Evolutionary conservation across 1,140 invertebrate species (phyloP), one percentile per base, ranked within the genome.

Genomic region (Drosophila malerkotliana): DNA sequence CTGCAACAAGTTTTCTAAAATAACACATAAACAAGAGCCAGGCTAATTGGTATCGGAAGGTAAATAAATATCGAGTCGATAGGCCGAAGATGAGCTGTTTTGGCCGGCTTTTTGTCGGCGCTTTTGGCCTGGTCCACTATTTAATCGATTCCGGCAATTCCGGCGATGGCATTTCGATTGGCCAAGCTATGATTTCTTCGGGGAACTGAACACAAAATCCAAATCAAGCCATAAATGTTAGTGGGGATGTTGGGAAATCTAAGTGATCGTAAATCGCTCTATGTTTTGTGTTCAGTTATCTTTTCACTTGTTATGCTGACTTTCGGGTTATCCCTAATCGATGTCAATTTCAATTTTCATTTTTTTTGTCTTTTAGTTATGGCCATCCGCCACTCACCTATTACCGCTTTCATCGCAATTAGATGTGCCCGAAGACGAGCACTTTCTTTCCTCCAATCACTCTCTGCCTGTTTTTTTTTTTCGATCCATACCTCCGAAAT

Each of bases 1-100:
- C 26, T 51, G 15, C 49, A 77, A 61, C 79, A 15, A 61, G 79
- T 78, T 82, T 82, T 83, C 52, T 63, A 72, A 77, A 28, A 28
- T 52, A 37, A 6, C 39, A 41, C 32, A 41, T 10, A 44, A 45
- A 12, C 30, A 41, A 28, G 53, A 51, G 8, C 8, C 49, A 45
- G 44, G 54, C 12, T 18, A 44, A 21, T 68, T 56, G 51, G 21
- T 56, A 8, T n/a, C 21, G 32, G 48, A 77, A 77, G 26, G 45
- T 37, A 55, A 32, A 41, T 32, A 21, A 48, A 47, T 30, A 5
- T 18, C 53, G 18, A 15, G 49, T 26, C 26, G 12, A 7, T 24
- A n/a, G 49, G 28, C 28, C 34, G 39, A 39, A 39, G 61, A 68
- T 54, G 58, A 62, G 34, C 39, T 44, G 44, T 12, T 1, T 28